These are phyloP conservation scores for Hemibagrus guttatus DNA, from an alignment of 2,797 vertebrate genomes.

Conservation along the genomic window DNA sequence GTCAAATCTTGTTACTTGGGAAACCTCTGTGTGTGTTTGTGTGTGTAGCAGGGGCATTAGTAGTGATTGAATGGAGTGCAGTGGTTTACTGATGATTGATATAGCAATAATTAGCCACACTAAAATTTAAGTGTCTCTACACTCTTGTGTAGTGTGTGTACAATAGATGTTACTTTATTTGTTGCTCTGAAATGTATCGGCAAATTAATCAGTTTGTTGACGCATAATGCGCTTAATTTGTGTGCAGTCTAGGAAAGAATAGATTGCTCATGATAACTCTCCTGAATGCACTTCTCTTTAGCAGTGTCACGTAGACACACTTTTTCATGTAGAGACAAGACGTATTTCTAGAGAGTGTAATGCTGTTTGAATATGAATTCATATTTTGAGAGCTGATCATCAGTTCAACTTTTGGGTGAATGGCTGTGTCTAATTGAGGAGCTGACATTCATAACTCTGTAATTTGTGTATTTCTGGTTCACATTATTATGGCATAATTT, in stretches of 20 bases:
- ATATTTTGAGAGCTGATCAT: neutral
- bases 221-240: neutral
- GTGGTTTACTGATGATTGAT: neutral
- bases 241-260: neutral
- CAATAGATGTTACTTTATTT: conserved; percentile 16
- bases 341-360: neutral
- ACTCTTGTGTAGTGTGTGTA: neutral
- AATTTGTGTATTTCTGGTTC: neutral
- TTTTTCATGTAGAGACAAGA: too few relatives aligned
- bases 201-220: conserved; percentile 15
- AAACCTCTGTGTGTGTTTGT: neutral
- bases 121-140: neutral
- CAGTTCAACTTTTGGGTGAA: neutral
- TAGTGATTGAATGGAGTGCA: conserved; percentile 3
- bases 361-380: neutral
- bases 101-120: neutral
- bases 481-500: neutral
- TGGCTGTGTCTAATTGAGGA: neutral
- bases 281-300: neutral
- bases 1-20: neutral
- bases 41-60: conserved; percentile 17
- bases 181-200: conserved; percentile 26
- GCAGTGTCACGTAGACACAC: neutral
- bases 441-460: neutral
- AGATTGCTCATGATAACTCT: neutral